Evolutionary conservation across 2,797 vertebrate genomes (phyloP).

Genomic region (Neosilurus hyrtlii): DNA sequence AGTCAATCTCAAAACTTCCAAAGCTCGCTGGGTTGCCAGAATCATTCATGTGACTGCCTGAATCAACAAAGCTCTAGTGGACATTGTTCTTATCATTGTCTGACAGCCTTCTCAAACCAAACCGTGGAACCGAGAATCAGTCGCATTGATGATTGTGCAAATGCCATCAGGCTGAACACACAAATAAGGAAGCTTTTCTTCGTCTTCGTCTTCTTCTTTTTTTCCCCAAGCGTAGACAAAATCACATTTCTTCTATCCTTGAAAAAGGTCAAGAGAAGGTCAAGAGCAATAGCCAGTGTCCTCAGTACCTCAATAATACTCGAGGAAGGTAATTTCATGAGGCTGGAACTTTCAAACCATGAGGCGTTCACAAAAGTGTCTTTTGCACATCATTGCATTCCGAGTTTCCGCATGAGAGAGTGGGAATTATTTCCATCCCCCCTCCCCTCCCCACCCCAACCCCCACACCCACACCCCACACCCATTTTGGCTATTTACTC

Average conservation of each 20-base stretch:
- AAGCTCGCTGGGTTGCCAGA: neutral
- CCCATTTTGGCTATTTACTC: constrained; percentile 7
- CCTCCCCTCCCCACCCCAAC: neutral
- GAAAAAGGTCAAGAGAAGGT: constrained; percentile 4
- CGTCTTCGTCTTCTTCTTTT: neutral
- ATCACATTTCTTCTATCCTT: neutral
- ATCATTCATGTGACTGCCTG: neutral
- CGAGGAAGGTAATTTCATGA: constrained; percentile 6
- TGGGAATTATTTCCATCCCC: neutral
- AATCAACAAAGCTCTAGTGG: constrained; percentile 9
- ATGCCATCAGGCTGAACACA: constrained; percentile 18
- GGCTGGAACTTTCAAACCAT: neutral
- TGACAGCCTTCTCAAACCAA: constrained; percentile 7
- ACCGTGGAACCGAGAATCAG: neutral
- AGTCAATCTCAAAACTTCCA: neutral
- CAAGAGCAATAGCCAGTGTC: constrained; percentile 18
- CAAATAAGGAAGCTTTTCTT: constrained; percentile 6
- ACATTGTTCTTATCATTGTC: constrained; percentile 23
- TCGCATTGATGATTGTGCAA: constrained; percentile 24
- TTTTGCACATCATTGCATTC: neutral
- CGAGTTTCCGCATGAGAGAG: neutral
- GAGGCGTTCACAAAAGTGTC: constrained; percentile 14
- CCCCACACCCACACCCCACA: neutral
- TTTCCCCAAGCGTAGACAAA: neutral
- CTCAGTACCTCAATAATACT: constrained; percentile 12